phyloP scores from a whole-genome alignment of 2,888 invertebrate species.

The Limenitis camilla region DNA sequence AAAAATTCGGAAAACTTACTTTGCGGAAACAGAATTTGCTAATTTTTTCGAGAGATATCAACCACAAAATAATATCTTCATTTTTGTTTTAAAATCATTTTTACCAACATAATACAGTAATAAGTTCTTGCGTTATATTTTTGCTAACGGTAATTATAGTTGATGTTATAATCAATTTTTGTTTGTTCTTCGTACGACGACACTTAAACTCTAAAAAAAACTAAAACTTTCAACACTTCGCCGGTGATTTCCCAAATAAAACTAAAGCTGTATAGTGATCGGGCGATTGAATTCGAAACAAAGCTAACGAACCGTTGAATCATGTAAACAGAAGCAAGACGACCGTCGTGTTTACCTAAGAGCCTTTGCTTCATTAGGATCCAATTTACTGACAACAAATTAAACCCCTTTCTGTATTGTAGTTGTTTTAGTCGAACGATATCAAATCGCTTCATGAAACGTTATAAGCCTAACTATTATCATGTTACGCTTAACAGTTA shows the following conservation, averaged over 20 bases:
- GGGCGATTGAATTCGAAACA: slow-evolving; percentile 69
- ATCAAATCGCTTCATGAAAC: slow-evolving; percentile 18
- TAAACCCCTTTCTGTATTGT: slow-evolving; percentile 52
- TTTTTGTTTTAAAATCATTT: too few species aligned
- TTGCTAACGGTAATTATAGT: too few species aligned
- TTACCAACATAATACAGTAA: too few species aligned
- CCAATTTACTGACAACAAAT: slow-evolving; percentile 74
- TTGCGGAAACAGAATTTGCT: too few species aligned
- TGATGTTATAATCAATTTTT: not conserved
- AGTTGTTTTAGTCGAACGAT: slow-evolving; percentile 22
- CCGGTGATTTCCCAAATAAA: slow-evolving; percentile 14
- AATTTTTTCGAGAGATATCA: too few species aligned
- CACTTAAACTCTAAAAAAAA: too few species aligned
- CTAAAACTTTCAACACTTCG: too few species aligned
- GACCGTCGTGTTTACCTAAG: slow-evolving; percentile 72
- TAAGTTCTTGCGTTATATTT: too few species aligned
- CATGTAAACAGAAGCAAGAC: slow-evolving; percentile 73
- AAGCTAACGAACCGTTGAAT: slow-evolving; percentile 73
- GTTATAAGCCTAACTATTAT: slow-evolving; percentile 4
- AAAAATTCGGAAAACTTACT: too few species aligned
- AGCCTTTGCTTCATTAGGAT: slow-evolving; percentile 75
- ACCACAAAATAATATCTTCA: too few species aligned
- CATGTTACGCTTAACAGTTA: not conserved
- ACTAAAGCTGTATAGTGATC: slow-evolving; percentile 36
- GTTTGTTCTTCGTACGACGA: too few species aligned